phyloP scores from a whole-genome alignment of 64 coral and sea anemone genomes.

The Platygyra sinensis region DNA sequence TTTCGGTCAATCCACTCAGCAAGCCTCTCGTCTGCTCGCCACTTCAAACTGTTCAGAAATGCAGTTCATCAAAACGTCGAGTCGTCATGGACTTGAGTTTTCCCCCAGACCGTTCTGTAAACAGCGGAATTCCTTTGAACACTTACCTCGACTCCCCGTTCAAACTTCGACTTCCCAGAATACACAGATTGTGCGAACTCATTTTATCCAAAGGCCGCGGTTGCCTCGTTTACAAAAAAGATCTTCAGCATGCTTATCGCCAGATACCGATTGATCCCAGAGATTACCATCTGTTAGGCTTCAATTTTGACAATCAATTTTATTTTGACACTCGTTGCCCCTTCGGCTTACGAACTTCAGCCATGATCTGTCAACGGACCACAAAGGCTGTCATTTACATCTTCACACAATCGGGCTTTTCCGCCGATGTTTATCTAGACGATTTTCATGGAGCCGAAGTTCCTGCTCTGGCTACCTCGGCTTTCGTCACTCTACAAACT shows the following conservation, averaged over 20 bases:
- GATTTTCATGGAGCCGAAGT: neutral
- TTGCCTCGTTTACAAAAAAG: neutral
- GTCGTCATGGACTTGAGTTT: conserved; percentile 33
- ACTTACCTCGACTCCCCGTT: neutral
- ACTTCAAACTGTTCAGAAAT: conserved; percentile 5
- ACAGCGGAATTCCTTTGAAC: conserved; percentile 7
- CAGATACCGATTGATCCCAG: neutral
- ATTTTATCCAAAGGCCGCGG: neutral
- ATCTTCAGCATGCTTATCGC: neutral
- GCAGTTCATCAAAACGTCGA: neutral
- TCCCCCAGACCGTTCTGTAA: neutral
- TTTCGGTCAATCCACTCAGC: neutral
- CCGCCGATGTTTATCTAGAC: too few species aligned
- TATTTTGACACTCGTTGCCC: neutral
- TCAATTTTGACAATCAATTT: neutral
- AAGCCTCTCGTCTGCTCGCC: neutral
- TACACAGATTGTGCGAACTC: neutral
- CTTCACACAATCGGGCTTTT: too few species aligned
- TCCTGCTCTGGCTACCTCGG: neutral
- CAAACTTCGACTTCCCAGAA: neutral
- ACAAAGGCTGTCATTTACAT: neutral
- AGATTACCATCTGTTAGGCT: neutral
- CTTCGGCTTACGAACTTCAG: neutral
- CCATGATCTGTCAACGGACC: conserved; percentile 23
- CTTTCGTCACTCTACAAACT: neutral